Conservation (phyloP, 1,140 invertebrate genomes). For the Sitobion miscanthi region DNA sequence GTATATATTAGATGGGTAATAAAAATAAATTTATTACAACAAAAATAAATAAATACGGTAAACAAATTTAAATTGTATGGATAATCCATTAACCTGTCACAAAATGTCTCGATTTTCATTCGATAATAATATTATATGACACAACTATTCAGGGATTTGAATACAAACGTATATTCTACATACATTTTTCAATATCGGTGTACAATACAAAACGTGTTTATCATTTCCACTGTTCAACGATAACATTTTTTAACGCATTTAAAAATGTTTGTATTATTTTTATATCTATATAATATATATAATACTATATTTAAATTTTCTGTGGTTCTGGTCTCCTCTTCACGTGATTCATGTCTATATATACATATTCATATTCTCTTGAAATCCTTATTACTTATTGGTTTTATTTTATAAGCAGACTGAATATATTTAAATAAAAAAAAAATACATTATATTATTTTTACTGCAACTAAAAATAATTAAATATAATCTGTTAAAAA, state of each 20-base stretch:
- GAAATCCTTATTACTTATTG: no score
- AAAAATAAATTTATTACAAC: background rate
- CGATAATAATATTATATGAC: background rate
- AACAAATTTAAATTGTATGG: background rate
- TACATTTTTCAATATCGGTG: background rate
- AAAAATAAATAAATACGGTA: background rate
- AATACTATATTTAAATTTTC: no score
- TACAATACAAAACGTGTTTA: background rate
- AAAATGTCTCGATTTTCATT: background rate
- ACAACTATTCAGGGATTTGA: background rate
- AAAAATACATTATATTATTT: no score
- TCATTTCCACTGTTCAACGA: background rate
- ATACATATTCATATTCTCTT: no score
- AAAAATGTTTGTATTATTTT: background rate
- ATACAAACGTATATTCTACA: background rate
- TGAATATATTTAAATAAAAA: no score
- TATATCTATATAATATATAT: background rate
- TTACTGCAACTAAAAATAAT: no score
- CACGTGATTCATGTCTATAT: no score
- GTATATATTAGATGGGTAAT: background rate
- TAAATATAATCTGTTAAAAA: background rate
- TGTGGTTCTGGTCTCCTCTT: no score
- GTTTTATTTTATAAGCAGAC: no score
- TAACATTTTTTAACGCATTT: background rate
- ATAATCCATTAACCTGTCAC: background rate